Percentiles rank a stretch among this genome's conserved stretches.
These are phyloP conservation scores for Choreutis nemorana DNA, from an alignment of 2,888 invertebrate species.

Conservation along the genomic window DNA sequence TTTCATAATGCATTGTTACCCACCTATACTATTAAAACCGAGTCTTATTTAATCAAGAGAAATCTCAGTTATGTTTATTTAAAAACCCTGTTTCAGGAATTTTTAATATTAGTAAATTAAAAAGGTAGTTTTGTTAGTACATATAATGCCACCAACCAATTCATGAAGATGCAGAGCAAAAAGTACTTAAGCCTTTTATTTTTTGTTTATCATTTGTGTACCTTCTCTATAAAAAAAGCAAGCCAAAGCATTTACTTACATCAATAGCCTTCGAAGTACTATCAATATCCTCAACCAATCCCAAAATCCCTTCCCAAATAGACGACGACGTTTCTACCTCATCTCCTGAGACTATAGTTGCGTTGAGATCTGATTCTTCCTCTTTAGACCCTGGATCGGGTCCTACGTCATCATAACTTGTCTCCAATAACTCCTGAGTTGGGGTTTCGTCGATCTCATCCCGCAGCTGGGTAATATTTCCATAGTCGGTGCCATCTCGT, in stretches of 20 bases:
- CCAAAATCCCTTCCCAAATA: conserved; percentile 53
- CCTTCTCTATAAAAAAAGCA: too few species aligned
- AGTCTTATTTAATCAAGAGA: too few species aligned
- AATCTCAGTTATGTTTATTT: too few species aligned
- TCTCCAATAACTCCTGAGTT: conserved; percentile 29
- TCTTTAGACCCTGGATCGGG: conserved; percentile 28
- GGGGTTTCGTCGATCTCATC: conserved; percentile 25
- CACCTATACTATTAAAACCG: too few species aligned
- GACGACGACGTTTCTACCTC: conserved; percentile 37
- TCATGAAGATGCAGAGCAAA: too few species aligned
- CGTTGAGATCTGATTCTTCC: conserved; percentile 41
- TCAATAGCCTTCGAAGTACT: conserved; percentile 34
- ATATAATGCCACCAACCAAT: too few species aligned
- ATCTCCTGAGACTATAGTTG: conserved; percentile 39
- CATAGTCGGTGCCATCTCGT: conserved; percentile 53
- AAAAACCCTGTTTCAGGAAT: too few species aligned
- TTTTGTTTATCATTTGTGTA: too few species aligned
- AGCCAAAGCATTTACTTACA: conserved; percentile 43
- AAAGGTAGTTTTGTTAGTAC: too few species aligned
- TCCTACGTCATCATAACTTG: conserved; percentile 32
- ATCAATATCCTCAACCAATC: conserved; percentile 46
- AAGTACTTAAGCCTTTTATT: too few species aligned
- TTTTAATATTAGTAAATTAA: too few species aligned
- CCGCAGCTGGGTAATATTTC: conserved; percentile 42
- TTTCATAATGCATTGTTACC: too few species aligned